Evolutionary conservation across 2,888 invertebrate species (phyloP).

Genomic region (Hypsopygia costalis): DNA sequence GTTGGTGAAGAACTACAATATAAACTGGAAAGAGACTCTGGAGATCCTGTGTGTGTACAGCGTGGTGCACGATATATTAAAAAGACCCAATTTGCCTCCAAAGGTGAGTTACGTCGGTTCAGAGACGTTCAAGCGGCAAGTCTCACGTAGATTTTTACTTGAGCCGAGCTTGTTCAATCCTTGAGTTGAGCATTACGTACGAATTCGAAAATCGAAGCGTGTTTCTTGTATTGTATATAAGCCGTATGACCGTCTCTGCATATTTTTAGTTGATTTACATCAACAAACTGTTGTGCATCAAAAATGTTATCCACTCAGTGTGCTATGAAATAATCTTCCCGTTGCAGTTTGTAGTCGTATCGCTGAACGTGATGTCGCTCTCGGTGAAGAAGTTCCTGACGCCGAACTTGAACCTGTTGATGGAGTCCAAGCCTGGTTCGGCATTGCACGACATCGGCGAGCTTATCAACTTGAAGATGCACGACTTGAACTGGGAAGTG

Average conservation of each 20-base stretch:
- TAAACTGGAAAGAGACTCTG: slow-evolving; percentile 89
- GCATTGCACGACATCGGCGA: slow-evolving; percentile 84
- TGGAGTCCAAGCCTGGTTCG: slow-evolving; percentile 83
- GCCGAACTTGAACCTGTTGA: slow-evolving; percentile 86
- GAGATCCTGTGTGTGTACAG: slow-evolving; percentile 85
- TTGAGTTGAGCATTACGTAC: too few relatives aligned
- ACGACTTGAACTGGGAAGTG: slow-evolving; percentile 89
- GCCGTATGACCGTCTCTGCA: too few relatives aligned
- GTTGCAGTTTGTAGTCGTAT: slow-evolving; percentile 84
- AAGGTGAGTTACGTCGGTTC: slow-evolving; percentile 56
- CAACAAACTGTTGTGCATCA: too few relatives aligned
- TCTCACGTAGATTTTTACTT: too few relatives aligned
- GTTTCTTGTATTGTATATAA: too few relatives aligned
- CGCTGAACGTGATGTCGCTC: slow-evolving; percentile 84
- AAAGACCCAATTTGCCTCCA: slow-evolving; percentile 52
- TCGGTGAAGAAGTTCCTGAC: slow-evolving; percentile 88
- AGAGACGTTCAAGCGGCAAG: too few relatives aligned
- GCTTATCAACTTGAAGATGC: slow-evolving; percentile 84
- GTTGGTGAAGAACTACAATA: slow-evolving; percentile 84
- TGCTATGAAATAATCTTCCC: too few relatives aligned
- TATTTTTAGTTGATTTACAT: too few relatives aligned
- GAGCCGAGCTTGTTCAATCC: too few relatives aligned
- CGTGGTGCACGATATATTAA: slow-evolving; percentile 56
- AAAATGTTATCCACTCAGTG: too few relatives aligned
- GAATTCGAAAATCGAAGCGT: too few relatives aligned